Evolutionary conservation across 2,113 vertebrate species (phyloP).

Genomic region (Neogobius melanostomus): DNA sequence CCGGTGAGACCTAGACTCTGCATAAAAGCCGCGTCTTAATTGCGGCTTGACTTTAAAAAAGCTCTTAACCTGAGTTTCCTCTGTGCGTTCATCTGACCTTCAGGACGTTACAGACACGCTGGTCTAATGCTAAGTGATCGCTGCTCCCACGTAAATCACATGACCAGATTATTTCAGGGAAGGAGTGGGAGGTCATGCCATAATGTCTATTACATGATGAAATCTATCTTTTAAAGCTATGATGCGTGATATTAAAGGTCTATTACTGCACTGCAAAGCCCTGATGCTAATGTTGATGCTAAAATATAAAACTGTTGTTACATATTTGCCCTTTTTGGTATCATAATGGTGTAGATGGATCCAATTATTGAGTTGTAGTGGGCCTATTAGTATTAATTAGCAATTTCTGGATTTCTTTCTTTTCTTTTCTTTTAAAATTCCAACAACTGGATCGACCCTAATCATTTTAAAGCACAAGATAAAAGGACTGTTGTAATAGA

Average conservation of each 20-base stretch:
- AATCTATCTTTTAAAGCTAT: neutral
- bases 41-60: conserved; percentile 7
- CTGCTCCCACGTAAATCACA: conserved; percentile 1
- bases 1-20: neutral
- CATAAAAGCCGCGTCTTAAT: conserved; percentile 22
- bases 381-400: too few species aligned
- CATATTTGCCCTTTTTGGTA: too few species aligned
- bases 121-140: neutral
- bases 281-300: neutral
- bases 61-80: conserved; percentile 18
- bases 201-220: neutral
- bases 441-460: too few species aligned
- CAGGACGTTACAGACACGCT: neutral
- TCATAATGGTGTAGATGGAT: too few species aligned
- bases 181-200: neutral
- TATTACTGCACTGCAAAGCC: neutral
- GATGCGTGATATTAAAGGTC: too few species aligned
- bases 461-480: too few species aligned
- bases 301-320: too few species aligned
- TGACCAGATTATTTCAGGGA: conserved; percentile 12
- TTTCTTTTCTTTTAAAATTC: too few species aligned
- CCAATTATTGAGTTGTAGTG: too few species aligned
- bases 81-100: conserved; percentile 3
- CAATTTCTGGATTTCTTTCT: too few species aligned
- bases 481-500: too few species aligned